A percentile compares a stretch with the other conserved stretches of the same genome.
These are phyloP conservation scores for Eulemur coronatus DNA, from an alignment of 2,797 vertebrate species.

Conservation along the genomic window DNA sequence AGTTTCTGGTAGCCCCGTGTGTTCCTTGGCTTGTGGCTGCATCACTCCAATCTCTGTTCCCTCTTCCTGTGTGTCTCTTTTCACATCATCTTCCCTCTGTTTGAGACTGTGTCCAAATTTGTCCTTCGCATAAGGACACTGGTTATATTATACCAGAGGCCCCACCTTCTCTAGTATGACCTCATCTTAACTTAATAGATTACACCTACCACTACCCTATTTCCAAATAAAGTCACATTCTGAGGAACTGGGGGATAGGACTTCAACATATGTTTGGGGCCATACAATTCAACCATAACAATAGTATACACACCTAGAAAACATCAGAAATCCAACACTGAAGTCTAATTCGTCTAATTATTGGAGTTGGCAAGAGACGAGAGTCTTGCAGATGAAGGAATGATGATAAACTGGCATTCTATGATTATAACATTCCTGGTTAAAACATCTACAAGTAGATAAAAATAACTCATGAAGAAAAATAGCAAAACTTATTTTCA, in stretches of 20 bases:
- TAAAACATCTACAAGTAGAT: background rate
- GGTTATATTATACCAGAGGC: background rate
- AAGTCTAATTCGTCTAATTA: background rate
- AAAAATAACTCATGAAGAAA: conserved; percentile 24
- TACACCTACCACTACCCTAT: background rate
- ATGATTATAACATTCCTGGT: background rate
- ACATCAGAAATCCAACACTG: background rate
- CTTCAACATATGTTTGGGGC: background rate
- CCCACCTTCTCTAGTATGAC: background rate
- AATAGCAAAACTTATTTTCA: background rate
- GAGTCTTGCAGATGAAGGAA: background rate
- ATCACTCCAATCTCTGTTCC: background rate
- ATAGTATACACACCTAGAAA: background rate
- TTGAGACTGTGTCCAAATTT: background rate
- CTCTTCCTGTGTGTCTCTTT: background rate
- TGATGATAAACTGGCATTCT: background rate
- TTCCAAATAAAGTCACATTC: background rate
- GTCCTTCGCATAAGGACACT: background rate
- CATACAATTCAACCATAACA: background rate
- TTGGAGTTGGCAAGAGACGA: background rate
- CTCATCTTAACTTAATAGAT: background rate
- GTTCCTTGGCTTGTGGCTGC: background rate
- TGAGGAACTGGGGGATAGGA: background rate
- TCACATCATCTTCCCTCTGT: background rate
- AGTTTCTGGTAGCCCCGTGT: accelerated